A percentile compares a stretch with the other conserved stretches of the same genome.
Evolutionary conservation across 1,140 invertebrate genomes (phyloP).

Genomic region (Drosophila mayri): DNA sequence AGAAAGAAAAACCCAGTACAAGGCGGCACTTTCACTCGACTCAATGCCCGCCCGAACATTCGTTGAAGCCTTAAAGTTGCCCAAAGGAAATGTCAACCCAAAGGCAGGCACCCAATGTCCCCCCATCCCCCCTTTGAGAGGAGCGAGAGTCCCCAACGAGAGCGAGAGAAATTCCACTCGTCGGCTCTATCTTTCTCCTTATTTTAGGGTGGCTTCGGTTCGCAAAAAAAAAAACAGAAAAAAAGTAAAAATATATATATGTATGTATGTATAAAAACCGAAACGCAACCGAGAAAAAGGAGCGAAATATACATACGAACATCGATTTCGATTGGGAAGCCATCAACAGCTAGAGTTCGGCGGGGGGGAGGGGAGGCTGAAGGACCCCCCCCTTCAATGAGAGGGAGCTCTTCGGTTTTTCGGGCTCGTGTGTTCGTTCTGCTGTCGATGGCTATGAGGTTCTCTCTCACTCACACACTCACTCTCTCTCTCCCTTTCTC

Average conservation of each 20-base stretch:
- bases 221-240: slow-evolving; percentile 42
- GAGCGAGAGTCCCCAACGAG: slow-evolving; percentile 9
- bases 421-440: slow-evolving; percentile 65
- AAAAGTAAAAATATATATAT: slow-evolving; percentile 4
- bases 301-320: slow-evolving; percentile 76
- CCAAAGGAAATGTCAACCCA: slow-evolving; percentile 51
- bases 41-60: slow-evolving; percentile 68
- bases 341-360: slow-evolving; percentile 72
- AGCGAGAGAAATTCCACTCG: slow-evolving; percentile 34
- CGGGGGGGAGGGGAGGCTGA: slow-evolving; percentile 6
- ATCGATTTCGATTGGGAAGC: slow-evolving; percentile 85
- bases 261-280: slow-evolving; percentile 26
- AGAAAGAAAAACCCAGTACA: slow-evolving; percentile 11
- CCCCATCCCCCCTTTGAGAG: neutral
- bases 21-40: slow-evolving; percentile 71
- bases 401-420: slow-evolving; percentile 44
- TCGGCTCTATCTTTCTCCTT: slow-evolving; percentile 19
- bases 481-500: slow-evolving; percentile 37
- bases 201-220: slow-evolving; percentile 60
- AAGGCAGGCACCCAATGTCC: neutral
- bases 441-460: slow-evolving; percentile 59
- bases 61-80: slow-evolving; percentile 58
- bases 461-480: slow-evolving; percentile 40
- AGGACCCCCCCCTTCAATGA: slow-evolving; percentile 4
- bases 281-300: slow-evolving; percentile 41